phyloP scores from a whole-genome alignment of 2,113 vertebrate species.

The Coregonus clupeaformis region DNA sequence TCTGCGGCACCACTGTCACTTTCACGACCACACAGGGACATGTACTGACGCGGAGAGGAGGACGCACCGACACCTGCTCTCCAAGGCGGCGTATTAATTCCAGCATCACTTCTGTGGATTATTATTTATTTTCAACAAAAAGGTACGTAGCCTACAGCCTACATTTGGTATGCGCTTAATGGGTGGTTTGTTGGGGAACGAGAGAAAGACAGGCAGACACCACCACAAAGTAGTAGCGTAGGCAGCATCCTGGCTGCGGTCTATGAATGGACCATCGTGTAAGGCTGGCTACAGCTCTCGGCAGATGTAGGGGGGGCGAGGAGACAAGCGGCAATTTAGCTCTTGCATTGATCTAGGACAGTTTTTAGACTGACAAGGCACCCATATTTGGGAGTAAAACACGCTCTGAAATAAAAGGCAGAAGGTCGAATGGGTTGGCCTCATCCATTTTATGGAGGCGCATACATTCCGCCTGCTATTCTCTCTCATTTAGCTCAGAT shows the following conservation, averaged over 20 bases:
- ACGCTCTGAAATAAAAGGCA: conserved; percentile 25
- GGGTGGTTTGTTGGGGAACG: neutral
- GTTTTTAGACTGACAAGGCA: conserved; percentile 46
- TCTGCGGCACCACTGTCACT: conserved; percentile 62
- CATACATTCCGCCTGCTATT: conserved; percentile 51
- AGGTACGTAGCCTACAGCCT: conserved; percentile 35
- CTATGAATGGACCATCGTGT: neutral
- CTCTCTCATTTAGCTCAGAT: conserved; percentile 60
- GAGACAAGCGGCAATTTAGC: conserved; percentile 17
- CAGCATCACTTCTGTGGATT: conserved; percentile 66
- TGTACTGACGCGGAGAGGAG: conserved; percentile 71
- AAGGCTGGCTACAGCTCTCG: neutral
- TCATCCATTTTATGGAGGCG: conserved; percentile 42
- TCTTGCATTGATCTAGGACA: conserved; percentile 49
- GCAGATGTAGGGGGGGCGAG: conserved; percentile 25
- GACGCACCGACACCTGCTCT: conserved; percentile 22
- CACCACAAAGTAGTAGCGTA: neutral
- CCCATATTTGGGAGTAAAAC: conserved; percentile 50
- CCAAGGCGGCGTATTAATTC: conserved; percentile 17
- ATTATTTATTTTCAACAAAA: conserved; percentile 50
- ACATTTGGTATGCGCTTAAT: conserved; percentile 10
- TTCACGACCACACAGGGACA: conserved; percentile 70
- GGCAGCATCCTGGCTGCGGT: neutral
- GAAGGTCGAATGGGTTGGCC: conserved; percentile 32
- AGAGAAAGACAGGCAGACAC: neutral